phyloP scores from a whole-genome alignment of 2,797 vertebrate species.

The Staurois parvus region DNA sequence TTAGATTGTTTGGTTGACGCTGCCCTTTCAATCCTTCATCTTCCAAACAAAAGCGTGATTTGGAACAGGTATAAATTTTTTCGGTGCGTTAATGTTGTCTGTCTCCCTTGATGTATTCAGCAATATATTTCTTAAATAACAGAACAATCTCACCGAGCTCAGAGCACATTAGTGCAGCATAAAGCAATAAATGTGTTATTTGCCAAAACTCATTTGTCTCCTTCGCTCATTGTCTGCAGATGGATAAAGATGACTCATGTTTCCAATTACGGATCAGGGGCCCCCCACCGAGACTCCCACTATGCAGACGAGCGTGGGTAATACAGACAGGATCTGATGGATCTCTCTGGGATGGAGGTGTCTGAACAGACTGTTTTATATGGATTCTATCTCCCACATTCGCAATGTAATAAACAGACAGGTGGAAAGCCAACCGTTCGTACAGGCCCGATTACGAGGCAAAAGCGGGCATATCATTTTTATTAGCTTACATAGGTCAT shows the following conservation, averaged over 20 bases:
- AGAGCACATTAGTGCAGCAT: neutral
- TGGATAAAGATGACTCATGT: neutral
- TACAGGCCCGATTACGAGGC: too few species aligned
- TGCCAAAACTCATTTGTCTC: neutral
- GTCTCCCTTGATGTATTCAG: neutral
- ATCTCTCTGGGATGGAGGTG: neutral
- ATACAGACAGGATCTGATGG: neutral
- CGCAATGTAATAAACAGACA: too few species aligned
- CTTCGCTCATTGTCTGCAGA: neutral
- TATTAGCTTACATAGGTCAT: too few species aligned
- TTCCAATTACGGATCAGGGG: neutral
- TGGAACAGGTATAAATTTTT: neutral
- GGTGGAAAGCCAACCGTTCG: too few species aligned
- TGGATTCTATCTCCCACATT: neutral
- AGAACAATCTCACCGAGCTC: neutral
- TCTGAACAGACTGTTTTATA: neutral
- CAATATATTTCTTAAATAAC: conserved; percentile 1
- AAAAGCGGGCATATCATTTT: too few species aligned
- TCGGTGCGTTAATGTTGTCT: neutral
- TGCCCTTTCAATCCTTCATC: too few species aligned
- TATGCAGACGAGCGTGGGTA: neutral
- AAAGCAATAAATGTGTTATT: neutral
- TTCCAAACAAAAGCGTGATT: neutral
- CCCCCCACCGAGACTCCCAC: neutral
- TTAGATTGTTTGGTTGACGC: too few species aligned